A percentile compares a stretch with the other conserved stretches of the same genome.
Conservation (phyloP, 2,113 vertebrate species). For the Ornithorhynchus anatinus region DNA sequence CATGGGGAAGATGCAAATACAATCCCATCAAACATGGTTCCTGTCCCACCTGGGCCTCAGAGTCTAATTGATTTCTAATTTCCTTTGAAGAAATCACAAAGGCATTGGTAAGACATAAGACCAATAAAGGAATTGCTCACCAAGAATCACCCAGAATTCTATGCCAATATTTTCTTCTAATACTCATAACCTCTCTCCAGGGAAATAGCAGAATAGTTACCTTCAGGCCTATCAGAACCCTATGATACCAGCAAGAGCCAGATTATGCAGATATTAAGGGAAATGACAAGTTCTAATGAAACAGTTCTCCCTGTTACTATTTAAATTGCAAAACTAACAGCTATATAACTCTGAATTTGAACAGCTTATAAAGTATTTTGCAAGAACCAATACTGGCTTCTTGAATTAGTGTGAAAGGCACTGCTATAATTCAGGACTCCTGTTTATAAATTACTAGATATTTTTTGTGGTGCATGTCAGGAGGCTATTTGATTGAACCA, state of each 20-base stretch:
- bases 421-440: background rate
- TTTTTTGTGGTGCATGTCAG: slow-evolving; percentile 5
- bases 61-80: too few species aligned
- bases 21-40: too few species aligned
- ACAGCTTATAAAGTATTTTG: background rate
- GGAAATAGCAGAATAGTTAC: background rate
- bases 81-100: too few species aligned
- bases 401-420: background rate
- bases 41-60: too few species aligned
- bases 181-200: background rate
- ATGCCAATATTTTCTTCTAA: too few species aligned
- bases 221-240: background rate
- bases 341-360: slow-evolving; percentile 2
- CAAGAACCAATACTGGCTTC: background rate
- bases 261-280: too few species aligned
- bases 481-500: slow-evolving; percentile 21
- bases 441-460: background rate
- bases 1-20: too few species aligned
- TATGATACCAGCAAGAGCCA: background rate
- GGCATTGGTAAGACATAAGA: too few species aligned
- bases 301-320: background rate
- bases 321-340: background rate
- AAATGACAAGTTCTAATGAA: background rate
- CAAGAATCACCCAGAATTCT: too few species aligned
- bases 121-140: too few species aligned